Base-by-base conservation (phyloP, 2,113 vertebrate species). In the Gasterosteus aculeatus region DNA sequence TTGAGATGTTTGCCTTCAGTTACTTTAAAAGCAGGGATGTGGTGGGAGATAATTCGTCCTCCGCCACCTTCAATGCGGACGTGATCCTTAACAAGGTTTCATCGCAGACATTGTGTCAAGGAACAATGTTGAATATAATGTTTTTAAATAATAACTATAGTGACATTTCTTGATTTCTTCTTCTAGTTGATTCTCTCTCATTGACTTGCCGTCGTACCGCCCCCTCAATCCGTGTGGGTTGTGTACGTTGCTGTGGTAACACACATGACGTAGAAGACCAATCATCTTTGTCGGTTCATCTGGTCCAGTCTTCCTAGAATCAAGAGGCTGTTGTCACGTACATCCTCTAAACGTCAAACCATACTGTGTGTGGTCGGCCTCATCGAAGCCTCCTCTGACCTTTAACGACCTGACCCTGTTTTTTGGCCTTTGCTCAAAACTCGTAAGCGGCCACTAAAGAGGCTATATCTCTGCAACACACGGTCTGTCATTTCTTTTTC, bases 241-340 rank as follows among this genome's bases (percentile, higher is more conserved):
- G 33, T 51, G 72, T 12, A 31, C 3, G 2, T 44, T 66, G 11
- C 47, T 76, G 77, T 64, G 72, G 53, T 26, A 56, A 22, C 16
- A n/a, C 7, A 53, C 2, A 18, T 81, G 84, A 86, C 59, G 19
- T 38, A 38, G 38, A 78, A 31, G 8, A 10, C 35, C 26, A 42
- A 3, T n/a, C 6, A 2, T 64, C 59, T 67, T n/a, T 59, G 39
- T 74, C 65, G 68, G 61, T 41, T 73, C 71, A 60, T 84, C 53
- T 63, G 31, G 6, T 62, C 75, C 39, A 53, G 58, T 56, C 35
- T 81, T 77, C 80, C 57, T 4, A 53, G 78, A 80, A 82, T 70
- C 41, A 44, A 62, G 42, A 66, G 42, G 47, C 70, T 49, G 58
- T 67, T 86, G 26, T 77, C 5, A 72, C 42, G 0, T 31, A 41